Evolutionary conservation across 1,140 invertebrate genomes (phyloP).

Genomic region (Drosophila lini): DNA sequence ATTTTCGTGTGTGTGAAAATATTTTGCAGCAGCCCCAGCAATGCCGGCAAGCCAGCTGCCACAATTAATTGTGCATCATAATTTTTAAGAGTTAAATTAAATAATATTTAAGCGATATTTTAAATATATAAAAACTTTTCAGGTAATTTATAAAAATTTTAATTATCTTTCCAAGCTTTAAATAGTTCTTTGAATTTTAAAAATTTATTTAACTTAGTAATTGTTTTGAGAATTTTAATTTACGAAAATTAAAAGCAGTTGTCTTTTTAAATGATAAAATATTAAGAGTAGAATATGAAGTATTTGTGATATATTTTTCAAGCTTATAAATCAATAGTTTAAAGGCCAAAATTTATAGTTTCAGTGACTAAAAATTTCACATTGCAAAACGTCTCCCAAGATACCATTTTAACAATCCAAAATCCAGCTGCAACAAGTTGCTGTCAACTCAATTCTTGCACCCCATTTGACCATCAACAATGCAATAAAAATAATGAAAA

Average conservation of each 20-base stretch:
- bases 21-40: constrained; percentile 52
- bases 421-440: constrained; percentile 9
- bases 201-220: not conserved
- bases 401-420: not conserved
- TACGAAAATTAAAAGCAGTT: not conserved
- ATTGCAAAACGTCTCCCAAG: not conserved
- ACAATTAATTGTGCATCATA: constrained; percentile 1
- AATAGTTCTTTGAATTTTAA: too few relatives aligned
- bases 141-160: not conserved
- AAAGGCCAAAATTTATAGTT: fast-evolving
- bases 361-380: not conserved
- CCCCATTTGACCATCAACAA: constrained; percentile 36
- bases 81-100: not conserved
- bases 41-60: constrained; percentile 14
- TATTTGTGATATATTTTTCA: not conserved
- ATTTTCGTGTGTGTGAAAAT: constrained; percentile 79
- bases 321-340: not conserved
- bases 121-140: not conserved
- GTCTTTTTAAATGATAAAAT: not conserved
- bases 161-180: too few relatives aligned
- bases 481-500: constrained; percentile 3
- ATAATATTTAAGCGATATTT: not conserved
- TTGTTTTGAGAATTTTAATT: not conserved
- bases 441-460: constrained; percentile 27
- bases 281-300: not conserved